Conservation (phyloP, 2,888 invertebrate genomes). For the Agriopis marginaria region DNA sequence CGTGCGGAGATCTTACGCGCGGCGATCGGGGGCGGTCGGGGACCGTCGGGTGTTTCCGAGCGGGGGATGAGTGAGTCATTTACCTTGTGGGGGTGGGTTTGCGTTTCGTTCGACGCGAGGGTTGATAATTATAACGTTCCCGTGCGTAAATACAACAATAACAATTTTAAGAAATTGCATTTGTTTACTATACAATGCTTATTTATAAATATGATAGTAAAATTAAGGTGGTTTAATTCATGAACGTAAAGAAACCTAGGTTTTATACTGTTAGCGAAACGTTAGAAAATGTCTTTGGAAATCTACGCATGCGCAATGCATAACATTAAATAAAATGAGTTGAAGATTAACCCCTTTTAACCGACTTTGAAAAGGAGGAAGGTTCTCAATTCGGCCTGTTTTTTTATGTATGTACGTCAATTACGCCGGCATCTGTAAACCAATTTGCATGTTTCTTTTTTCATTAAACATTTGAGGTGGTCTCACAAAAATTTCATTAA, state of each 20-base stretch:
- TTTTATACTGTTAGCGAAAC: neutral
- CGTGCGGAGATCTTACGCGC: constrained; percentile 64
- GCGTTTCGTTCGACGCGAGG: constrained; percentile 69
- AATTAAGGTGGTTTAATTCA: neutral
- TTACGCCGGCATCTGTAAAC: too few species aligned
- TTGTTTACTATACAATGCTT: neutral
- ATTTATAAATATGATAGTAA: neutral
- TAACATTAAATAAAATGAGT: neutral
- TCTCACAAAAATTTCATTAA: too few species aligned
- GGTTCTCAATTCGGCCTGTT: too few species aligned
- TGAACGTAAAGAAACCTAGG: neutral
- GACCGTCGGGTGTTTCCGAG: constrained; percentile 59
- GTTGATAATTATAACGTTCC: neutral
- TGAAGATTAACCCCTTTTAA: neutral
- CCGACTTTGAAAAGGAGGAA: too few species aligned
- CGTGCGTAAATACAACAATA: neutral
- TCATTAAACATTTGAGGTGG: too few species aligned
- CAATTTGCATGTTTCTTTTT: too few species aligned
- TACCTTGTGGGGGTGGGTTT: constrained; percentile 70
- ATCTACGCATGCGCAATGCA: constrained; percentile 13
- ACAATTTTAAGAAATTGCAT: neutral
- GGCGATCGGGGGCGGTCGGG: constrained; percentile 63
- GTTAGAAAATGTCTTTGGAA: neutral
- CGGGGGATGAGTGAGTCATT: constrained; percentile 76
- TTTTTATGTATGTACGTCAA: too few species aligned